These are phyloP conservation scores for Heliothis subflexa DNA, from an alignment of 1,140 invertebrate species.

Conservation along the genomic window DNA sequence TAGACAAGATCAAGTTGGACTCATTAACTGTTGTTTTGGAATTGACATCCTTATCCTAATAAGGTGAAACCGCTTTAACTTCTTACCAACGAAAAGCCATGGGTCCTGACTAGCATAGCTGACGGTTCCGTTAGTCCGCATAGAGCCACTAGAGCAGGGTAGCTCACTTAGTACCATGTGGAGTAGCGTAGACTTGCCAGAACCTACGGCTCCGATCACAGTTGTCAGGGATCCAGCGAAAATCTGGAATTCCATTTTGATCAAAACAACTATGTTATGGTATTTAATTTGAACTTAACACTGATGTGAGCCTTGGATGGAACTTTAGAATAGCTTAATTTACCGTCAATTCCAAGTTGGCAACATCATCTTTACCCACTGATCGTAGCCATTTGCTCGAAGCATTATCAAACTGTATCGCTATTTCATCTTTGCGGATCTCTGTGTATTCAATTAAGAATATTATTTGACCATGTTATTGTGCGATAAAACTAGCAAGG, in stretches of 20 bases:
- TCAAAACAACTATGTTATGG: background rate
- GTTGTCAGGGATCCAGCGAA: conserved; percentile 65
- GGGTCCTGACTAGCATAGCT: conserved; percentile 92
- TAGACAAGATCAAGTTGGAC: background rate
- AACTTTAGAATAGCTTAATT: conserved; percentile 8
- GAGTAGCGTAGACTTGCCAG: conserved; percentile 89
- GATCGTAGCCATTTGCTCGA: conserved; percentile 74
- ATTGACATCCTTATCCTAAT: background rate
- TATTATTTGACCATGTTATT: background rate
- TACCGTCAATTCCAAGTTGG: conserved; percentile 70
- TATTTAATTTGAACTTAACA: too few relatives aligned
- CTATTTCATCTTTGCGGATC: conserved; percentile 57
- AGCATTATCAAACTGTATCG: conserved; percentile 70
- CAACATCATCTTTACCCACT: conserved; percentile 65
- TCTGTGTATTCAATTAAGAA: conserved; percentile 40
- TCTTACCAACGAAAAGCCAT: conserved; percentile 90
- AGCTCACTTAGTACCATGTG: conserved; percentile 91
- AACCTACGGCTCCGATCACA: conserved; percentile 77
- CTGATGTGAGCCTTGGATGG: background rate
- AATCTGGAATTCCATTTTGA: conserved; percentile 58
- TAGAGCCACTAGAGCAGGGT: conserved; percentile 87
- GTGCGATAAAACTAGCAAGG: too few relatives aligned
- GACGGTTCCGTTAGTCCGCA: conserved; percentile 87
- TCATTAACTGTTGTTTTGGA: too few relatives aligned
- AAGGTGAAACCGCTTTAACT: background rate